These are phyloP conservation scores for Campoplex nolae DNA, from an alignment of 2,888 invertebrate genomes.

Conservation along the genomic window DNA sequence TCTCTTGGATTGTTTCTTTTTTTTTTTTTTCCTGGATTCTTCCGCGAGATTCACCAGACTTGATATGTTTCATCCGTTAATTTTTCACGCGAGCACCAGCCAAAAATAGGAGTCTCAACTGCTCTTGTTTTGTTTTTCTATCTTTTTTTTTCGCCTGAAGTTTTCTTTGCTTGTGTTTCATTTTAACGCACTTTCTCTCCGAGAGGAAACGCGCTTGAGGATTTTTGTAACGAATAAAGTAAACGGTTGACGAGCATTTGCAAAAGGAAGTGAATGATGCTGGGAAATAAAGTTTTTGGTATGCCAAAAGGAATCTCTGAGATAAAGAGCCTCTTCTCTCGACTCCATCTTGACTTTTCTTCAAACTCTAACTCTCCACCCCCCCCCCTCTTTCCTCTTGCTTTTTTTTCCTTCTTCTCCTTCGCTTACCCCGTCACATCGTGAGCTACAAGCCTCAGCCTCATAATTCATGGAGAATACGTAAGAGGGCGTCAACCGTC, in stretches of 20 bases:
- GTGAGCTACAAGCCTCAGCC: conserved; percentile 6
- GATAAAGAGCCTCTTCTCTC: conserved; percentile 9
- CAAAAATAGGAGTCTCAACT: conserved; percentile 6
- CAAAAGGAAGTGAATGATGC: conserved; percentile 2
- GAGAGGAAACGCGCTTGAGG: neutral
- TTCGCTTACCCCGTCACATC: neutral
- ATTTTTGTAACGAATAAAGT: conserved; percentile 1
- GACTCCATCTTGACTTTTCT: neutral
- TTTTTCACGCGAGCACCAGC: neutral
- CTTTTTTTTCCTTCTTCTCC: neutral
- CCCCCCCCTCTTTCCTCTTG: too few relatives aligned
- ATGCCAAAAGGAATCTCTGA: conserved; percentile 13
- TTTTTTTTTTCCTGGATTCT: neutral
- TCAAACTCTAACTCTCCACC: neutral
- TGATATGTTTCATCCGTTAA: neutral
- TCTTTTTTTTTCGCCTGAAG: neutral
- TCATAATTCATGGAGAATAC: conserved; percentile 60
- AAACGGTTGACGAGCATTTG: conserved; percentile 21
- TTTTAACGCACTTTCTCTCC: neutral
- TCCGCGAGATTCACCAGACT: neutral
- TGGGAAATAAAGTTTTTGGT: neutral
- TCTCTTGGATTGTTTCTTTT: neutral
- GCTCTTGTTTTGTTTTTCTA: neutral
- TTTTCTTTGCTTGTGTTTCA: neutral
- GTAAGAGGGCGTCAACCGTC: conserved; percentile 17